These are phyloP conservation scores for Tenthredo livida DNA, from an alignment of 2,888 invertebrate species.

Conservation along the genomic window DNA sequence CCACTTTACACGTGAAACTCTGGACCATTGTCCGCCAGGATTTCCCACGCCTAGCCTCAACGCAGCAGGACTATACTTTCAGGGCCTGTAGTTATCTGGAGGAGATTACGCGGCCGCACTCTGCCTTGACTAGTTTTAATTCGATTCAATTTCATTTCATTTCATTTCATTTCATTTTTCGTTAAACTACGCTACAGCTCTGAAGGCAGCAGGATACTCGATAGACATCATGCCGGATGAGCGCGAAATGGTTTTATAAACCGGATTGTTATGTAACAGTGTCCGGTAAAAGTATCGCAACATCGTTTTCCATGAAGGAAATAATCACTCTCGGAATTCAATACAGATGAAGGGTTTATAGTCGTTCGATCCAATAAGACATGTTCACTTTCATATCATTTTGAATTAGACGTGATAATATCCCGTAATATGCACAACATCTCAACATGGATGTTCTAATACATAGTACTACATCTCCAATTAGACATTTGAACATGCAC, in stretches of 20 bases:
- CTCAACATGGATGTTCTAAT: neutral
- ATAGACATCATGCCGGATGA: neutral
- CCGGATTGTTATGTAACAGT: neutral
- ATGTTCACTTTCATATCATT: neutral
- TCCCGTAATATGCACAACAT: neutral
- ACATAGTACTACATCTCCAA: neutral
- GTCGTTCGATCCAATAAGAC: neutral
- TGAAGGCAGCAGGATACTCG: neutral
- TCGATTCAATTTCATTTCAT: neutral
- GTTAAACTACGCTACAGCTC: neutral
- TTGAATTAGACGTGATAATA: neutral
- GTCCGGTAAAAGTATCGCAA: neutral
- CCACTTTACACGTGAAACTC: constrained; percentile 54
- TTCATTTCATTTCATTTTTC: constrained; percentile 1
- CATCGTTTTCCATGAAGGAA: neutral
- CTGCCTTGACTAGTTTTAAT: neutral
- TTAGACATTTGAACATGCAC: neutral
- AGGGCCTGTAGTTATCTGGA: neutral
- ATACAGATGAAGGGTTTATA: neutral
- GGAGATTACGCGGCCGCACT: neutral
- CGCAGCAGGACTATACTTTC: neutral
- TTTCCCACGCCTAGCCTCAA: neutral
- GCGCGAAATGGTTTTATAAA: neutral
- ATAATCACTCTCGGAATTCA: neutral
- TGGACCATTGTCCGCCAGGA: neutral